A percentile compares a stretch with the other conserved stretches of the same genome.
These are phyloP conservation scores for Premnoplex brunnescens DNA, from an alignment of 2,797 vertebrate species.

Conservation along the genomic window DNA sequence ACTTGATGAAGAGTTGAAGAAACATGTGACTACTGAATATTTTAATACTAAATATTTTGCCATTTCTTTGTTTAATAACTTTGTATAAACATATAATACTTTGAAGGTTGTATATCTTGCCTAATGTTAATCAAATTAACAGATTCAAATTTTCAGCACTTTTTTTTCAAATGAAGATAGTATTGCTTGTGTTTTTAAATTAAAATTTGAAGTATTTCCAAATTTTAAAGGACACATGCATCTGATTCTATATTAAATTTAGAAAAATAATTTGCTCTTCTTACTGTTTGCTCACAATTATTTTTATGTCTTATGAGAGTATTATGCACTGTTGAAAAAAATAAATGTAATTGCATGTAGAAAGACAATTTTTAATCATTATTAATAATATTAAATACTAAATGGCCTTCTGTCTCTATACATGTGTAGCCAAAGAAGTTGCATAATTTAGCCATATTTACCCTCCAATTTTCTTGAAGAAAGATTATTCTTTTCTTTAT, in stretches of 20 bases:
- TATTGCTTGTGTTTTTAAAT: neutral
- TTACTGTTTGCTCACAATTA: neutral
- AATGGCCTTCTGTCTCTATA: neutral
- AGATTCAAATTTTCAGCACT: neutral
- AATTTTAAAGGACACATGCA: neutral
- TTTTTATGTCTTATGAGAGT: neutral
- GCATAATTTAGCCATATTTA: neutral
- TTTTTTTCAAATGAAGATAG: neutral
- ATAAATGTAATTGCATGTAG: neutral
- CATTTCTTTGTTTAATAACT: neutral
- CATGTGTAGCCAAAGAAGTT: neutral
- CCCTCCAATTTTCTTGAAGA: neutral
- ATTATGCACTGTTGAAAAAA: neutral
- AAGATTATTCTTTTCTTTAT: neutral
- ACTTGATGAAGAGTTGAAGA: neutral
- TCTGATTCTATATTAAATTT: neutral
- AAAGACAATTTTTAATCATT: neutral
- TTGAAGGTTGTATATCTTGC: neutral
- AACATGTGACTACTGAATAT: neutral
- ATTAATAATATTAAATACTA: neutral
- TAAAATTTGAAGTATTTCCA: neutral
- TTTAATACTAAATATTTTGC: neutral
- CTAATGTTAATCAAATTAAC: neutral
- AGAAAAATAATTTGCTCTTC: neutral
- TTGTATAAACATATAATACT: neutral